Base-by-base conservation (phyloP, 2,113 vertebrate genomes). In the Rhegmatorhina hoffmannsi region DNA sequence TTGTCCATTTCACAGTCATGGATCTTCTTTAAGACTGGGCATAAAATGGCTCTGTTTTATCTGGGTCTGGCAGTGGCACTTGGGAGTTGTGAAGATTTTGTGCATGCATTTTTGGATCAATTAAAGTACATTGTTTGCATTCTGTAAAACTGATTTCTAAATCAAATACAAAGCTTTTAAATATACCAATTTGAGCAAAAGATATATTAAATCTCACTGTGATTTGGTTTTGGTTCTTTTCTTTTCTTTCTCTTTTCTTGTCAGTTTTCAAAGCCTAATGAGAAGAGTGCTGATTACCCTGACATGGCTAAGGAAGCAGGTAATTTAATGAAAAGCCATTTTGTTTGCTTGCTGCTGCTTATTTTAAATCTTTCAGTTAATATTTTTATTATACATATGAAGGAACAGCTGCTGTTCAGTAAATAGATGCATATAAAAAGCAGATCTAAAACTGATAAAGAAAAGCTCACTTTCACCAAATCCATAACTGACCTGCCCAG, bases 261-360 rank as follows among this genome's bases (percentile, higher is more conserved):
- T 38, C 95, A 99, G 99, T 99, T 99, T 91, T 40, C 95, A 92
- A 99, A 99, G 74, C 99, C 99, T 52, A 96, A 83, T 89, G 81
- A 50, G 31, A 93, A 94, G 7, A 73, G 97, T 50, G 49, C 74
- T 75, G 99, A 99, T 97, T 99, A 99, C 80, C 99, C 99, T 77
- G 99, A 99, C 24, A 96, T 99, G 98, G 98, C 98, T 59, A 98
- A 98, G 93, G 99, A 99, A 98, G 99, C 99, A 98, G 99, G 99
- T 99, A 97, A 97, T 66, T 38, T 49, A 73, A 28, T 53, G 44
- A 47, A 36, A 38, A 56, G 56, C 8, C 33, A 47, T 76, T 84
- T 53, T 36, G 24, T 76, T 88, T 95, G 66, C 73, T 43, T 67
- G 26, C 43, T 78, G 20, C 36, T 24, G 20, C 23, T 87, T 74